Evolutionary conservation across 2,888 invertebrate genomes (phyloP).

Genomic region (Pyrrhopygopsis socrates): DNA sequence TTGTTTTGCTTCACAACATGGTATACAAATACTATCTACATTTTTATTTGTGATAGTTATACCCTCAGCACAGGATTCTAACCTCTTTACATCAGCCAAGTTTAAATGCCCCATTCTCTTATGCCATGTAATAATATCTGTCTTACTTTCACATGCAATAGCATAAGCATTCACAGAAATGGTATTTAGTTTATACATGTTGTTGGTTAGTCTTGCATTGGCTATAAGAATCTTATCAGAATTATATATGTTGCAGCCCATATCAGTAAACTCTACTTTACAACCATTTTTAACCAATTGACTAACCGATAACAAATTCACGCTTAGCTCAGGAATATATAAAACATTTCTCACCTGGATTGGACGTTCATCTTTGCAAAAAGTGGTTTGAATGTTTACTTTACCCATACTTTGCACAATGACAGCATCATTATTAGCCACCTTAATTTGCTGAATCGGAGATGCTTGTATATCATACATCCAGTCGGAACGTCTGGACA

Average conservation of each 20-base stretch:
- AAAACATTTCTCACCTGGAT: conserved; percentile 61
- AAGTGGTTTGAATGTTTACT: background rate
- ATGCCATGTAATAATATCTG: conserved; percentile 49
- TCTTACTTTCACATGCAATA: conserved; percentile 21
- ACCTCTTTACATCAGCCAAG: conserved; percentile 47
- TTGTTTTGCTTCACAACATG: conserved; percentile 73
- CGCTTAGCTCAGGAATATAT: conserved; percentile 65
- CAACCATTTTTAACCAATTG: conserved; percentile 59
- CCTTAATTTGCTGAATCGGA: conserved; percentile 52
- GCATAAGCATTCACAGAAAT: conserved; percentile 17
- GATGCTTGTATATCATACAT: conserved; percentile 57
- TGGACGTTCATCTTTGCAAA: conserved; percentile 23
- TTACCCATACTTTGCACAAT: conserved; percentile 41
- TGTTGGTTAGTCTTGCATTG: conserved; percentile 50
- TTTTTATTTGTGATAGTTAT: conserved; percentile 38
- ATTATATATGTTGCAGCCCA: conserved; percentile 48
- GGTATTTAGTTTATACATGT: conserved; percentile 62
- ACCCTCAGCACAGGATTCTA: conserved; percentile 34
- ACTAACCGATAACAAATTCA: conserved; percentile 66
- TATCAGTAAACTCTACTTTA: conserved; percentile 44
- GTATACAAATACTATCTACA: conserved; percentile 39
- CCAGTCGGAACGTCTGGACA: conserved; percentile 50
- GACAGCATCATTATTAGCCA: conserved; percentile 56
- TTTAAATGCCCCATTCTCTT: conserved; percentile 66
- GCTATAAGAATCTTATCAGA: conserved; percentile 33